phyloP scores from a whole-genome alignment of 1,140 invertebrate genomes.

The Drosophila santomea region DNA sequence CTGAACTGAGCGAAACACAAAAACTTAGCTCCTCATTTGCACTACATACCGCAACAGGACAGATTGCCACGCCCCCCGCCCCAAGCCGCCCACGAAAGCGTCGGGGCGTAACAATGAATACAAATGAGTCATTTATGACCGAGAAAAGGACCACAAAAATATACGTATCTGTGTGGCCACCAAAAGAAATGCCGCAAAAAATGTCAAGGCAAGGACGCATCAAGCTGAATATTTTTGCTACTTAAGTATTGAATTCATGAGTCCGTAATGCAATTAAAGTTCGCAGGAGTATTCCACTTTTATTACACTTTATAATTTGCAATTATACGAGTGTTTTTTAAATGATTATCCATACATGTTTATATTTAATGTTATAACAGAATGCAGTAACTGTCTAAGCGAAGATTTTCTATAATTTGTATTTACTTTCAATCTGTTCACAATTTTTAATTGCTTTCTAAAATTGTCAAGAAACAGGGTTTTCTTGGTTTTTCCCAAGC shows the following conservation, averaged over 20 bases:
- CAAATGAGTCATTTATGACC: slow-evolving; percentile 61
- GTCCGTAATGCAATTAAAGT: not conserved
- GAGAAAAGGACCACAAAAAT: slow-evolving; percentile 30
- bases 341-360: no score
- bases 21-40: slow-evolving; percentile 56
- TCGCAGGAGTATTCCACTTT: not conserved
- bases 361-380: no score
- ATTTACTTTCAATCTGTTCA: not conserved
- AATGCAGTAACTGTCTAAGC: no score
- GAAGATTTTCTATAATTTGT: not conserved
- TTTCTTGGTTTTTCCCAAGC: not conserved
- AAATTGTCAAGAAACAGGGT: not conserved
- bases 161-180: slow-evolving; percentile 1
- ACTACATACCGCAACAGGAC: slow-evolving; percentile 39
- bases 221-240: not conserved
- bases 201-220: slow-evolving; percentile 24
- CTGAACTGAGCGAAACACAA: not conserved
- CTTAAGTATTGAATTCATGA: slow-evolving; percentile 1
- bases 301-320: not conserved
- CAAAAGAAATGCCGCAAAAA: slow-evolving; percentile 8
- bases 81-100: slow-evolving; percentile 18
- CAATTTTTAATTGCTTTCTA: slow-evolving; percentile 23
- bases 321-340: not conserved
- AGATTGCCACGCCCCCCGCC: slow-evolving; percentile 15
- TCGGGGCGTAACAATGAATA: slow-evolving; percentile 53